Evolutionary conservation across 2,888 invertebrate species (phyloP), one percentile per base, ranked within the genome.

Genomic region (Pogonocherus hispidulus): DNA sequence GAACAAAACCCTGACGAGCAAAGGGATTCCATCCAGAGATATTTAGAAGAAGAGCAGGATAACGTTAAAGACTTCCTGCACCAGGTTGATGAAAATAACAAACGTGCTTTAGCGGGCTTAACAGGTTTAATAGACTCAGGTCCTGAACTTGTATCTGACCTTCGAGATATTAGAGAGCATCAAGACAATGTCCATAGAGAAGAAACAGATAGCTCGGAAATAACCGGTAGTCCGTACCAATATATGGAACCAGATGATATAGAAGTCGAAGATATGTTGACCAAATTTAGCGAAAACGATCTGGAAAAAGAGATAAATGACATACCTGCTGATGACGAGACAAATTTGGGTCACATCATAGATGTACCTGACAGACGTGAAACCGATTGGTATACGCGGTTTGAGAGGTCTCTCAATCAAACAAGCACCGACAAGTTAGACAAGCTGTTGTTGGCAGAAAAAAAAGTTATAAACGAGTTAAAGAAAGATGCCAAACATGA

Each of bases 301-400:
- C 32, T 44, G 11, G 14, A 41, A 41, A 9, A 51, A 4, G 6
- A 19, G 20, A 32, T 8, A 56, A 37, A 4, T 16, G 63, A 11
- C 5, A 51, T 52, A 44, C 14, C 56, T 27, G 20, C 35, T 32
- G 47, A 32, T 35, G 18, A 18, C 2, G 51, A 67, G 23, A 62
- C 67, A 0, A 16, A 37, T 8, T 20, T 69, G 22, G 55, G 69
- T 5, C 18, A 66, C 19, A 64, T 72, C 23, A 67, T 72, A n/a
- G 52, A 62, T 41, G 59, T 70, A n/a, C 73, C 71, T n/a, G 54
- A 59, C 20, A 67, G 63, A 27, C 64, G 63, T 27, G 62, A 63
- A 37, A 54, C 59, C 22, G 60, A 37, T 0, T 70, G 69, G n/a
- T 62, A 65, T 20, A 41, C 16, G 16, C 63, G 46, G 20, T 47